Evolutionary conservation across 2,888 invertebrate species (phyloP).

Genomic region (Troilus luridus): DNA sequence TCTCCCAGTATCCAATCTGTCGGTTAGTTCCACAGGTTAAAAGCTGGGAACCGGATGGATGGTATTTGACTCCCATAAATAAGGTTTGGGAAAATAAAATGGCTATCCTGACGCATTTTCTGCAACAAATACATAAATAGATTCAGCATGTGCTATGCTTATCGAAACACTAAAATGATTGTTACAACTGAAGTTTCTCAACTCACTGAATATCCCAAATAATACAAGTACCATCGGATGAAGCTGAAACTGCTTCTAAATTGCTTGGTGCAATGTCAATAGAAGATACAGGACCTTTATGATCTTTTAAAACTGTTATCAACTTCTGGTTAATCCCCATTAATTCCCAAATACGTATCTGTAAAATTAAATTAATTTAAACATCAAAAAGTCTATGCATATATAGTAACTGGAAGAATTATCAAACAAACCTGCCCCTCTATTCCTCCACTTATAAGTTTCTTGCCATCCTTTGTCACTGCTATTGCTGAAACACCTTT

Average conservation of each 20-base stretch:
- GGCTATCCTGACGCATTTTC: slow-evolving; percentile 78
- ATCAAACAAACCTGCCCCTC: slow-evolving; percentile 82
- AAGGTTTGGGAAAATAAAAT: slow-evolving; percentile 90
- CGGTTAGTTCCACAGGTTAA: slow-evolving; percentile 83
- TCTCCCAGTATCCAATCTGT: slow-evolving; percentile 92
- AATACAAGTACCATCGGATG: slow-evolving; percentile 93
- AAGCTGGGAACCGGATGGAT: slow-evolving; percentile 82
- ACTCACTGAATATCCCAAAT: slow-evolving; percentile 90
- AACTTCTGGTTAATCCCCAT: slow-evolving; percentile 78
- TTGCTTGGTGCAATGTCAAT: slow-evolving; percentile 84
- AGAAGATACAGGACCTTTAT: slow-evolving; percentile 88
- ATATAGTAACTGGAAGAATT: not conserved
- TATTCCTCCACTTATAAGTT: slow-evolving; percentile 89
- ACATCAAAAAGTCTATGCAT: not conserved
- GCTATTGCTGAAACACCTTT: slow-evolving; percentile 90
- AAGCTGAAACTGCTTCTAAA: slow-evolving; percentile 88
- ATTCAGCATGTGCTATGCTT: not conserved
- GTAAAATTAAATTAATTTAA: not conserved
- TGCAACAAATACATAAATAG: slow-evolving; percentile 68
- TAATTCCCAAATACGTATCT: slow-evolving; percentile 86
- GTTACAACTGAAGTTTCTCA: not conserved
- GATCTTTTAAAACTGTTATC: slow-evolving; percentile 87
- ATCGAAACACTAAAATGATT: not conserved
- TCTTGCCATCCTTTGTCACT: slow-evolving; percentile 78
- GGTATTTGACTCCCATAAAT: slow-evolving; percentile 83